Evolutionary conservation across 2,888 invertebrate genomes (phyloP), one percentile per base, ranked within the genome.

Genomic region (Blastobasis adustella): DNA sequence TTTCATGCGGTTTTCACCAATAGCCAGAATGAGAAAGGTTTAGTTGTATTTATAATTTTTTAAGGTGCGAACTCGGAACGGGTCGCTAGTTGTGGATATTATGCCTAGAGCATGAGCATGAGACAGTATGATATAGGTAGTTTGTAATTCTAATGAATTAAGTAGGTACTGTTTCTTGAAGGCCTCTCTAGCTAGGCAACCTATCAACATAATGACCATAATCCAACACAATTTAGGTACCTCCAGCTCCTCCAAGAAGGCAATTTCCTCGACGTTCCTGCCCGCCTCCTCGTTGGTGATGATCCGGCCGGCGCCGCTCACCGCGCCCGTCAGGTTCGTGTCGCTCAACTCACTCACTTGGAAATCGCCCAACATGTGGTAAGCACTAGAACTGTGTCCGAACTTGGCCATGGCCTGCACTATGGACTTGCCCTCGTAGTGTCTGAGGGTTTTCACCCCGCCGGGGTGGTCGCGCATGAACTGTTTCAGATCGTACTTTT

Each of bases 391-490:
- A 57, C 93, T 93, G 69, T 93, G 93, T 7, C 90, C 83, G 41
- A 88, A 90, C 23, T 88, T 79, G 46, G 71, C 62, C 89, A 93
- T 90, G 9, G 89, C 90, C 10, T 82, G 73, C 23, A 83, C 72
- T 40, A 93, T 76, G 49, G 90, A 89, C 63, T 85, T 89, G 5
- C 90, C 89, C 63, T 85, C 79, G 60, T 85, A 92, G n/a, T 76
- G 75, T 59, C 88, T 80, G 0, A 95, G 74, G 1, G 92, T 92
- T 62, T 91, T 92, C 0, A 90, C 72, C 0, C 95, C 95, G 0
- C 95, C 95, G 0, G 95, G 95, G 73, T 95, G 95, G 62, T 93
- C 92, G 49, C 89, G 89, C 49, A 93, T 63, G 66, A 95, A 94
- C 41, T 83, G 74, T 47, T 89, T 80, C 50, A 95, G 82, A 68